A percentile compares a stretch with the other conserved stretches of the same genome.
Evolutionary conservation across 2,888 invertebrate species (phyloP).

Genomic region (Labia minor): DNA sequence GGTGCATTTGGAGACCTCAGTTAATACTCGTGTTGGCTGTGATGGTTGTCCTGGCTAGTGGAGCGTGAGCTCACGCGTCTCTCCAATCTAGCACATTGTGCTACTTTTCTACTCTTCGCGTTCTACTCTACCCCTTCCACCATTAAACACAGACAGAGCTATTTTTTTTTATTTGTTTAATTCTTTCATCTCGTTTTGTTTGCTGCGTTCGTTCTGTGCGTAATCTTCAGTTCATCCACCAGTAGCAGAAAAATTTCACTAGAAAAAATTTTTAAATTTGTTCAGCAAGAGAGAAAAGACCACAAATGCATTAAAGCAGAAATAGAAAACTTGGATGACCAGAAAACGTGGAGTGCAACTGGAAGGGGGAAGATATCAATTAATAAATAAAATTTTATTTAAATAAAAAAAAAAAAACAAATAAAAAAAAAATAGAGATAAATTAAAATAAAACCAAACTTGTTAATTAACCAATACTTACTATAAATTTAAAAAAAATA

Average conservation of each 20-base stretch:
- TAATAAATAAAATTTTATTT: no score
- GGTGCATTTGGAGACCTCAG: not conserved
- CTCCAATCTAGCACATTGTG: not conserved
- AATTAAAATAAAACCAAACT: no score
- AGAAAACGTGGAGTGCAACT: no score
- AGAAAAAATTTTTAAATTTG: not conserved
- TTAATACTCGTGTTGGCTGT: not conserved
- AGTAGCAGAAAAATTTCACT: not conserved
- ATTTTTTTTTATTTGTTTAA: not conserved
- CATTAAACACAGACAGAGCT: no score
- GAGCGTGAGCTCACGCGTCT: not conserved
- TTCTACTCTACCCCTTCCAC: not conserved
- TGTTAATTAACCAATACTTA: no score
- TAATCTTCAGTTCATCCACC: not conserved
- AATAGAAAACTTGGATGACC: not conserved
- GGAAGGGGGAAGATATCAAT: no score
- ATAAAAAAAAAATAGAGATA: no score
- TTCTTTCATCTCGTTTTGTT: not conserved
- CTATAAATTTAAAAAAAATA: no score
- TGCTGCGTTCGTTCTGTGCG: not conserved
- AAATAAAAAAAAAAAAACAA: no score
- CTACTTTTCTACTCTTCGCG: not conserved
- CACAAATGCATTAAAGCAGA: constrained; percentile 2
- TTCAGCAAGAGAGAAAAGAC: not conserved
- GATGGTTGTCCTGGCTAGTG: no score